phyloP scores from a whole-genome alignment of 2,888 invertebrate genomes.

The Cosmopolites sordidus region DNA sequence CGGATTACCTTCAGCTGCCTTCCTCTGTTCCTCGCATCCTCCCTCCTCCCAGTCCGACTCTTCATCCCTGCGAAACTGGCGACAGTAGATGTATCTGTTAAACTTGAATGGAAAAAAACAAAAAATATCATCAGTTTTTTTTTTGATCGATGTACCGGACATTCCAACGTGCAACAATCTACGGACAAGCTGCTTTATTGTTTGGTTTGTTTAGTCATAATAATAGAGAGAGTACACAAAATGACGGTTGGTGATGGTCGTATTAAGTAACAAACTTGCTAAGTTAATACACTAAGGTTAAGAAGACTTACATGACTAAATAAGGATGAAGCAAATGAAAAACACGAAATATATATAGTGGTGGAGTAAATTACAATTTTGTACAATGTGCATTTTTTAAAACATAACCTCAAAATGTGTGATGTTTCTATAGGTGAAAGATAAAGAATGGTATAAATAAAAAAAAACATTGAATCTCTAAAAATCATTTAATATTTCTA shows the following conservation, averaged over 20 bases:
- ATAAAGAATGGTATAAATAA: too few relatives aligned
- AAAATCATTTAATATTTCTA: too few relatives aligned
- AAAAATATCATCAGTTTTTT: slow-evolving; percentile 39
- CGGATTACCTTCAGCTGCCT: slow-evolving; percentile 13
- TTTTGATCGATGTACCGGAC: slow-evolving; percentile 28
- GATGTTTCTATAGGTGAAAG: too few relatives aligned
- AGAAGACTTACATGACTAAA: not conserved
- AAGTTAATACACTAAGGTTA: slow-evolving; percentile 16
- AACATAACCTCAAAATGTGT: too few relatives aligned
- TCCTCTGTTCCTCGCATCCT: not conserved
- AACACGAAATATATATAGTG: not conserved
- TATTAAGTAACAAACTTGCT: not conserved
- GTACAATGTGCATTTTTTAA: not conserved
- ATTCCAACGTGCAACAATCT: slow-evolving; percentile 41
- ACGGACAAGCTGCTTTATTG: slow-evolving; percentile 37
- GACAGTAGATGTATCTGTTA: slow-evolving; percentile 13
- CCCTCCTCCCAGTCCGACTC: not conserved
- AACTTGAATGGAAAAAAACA: slow-evolving; percentile 43
- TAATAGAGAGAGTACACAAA: not conserved
- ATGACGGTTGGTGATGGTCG: not conserved
- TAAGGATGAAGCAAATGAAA: not conserved
- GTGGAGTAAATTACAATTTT: not conserved
- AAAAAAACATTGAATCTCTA: too few relatives aligned
- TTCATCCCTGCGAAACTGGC: not conserved
- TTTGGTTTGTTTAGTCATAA: too few relatives aligned